A percentile compares a stretch with the other conserved stretches of the same genome.
phyloP scores from a whole-genome alignment of 2,113 vertebrate species.

The Perca fluviatilis region DNA sequence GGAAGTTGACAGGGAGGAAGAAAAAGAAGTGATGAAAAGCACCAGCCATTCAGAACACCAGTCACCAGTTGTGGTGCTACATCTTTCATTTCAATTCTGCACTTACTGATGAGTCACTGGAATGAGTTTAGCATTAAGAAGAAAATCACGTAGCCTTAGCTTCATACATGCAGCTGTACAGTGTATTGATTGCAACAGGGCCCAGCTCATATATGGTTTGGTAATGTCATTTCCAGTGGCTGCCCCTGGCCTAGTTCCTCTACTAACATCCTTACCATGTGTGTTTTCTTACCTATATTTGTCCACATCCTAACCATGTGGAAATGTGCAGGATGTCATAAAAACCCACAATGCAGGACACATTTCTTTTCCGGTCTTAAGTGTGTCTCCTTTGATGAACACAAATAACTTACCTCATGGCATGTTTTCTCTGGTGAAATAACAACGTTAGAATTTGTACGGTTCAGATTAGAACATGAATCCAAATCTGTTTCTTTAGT shows the following conservation, averaged over 20 bases:
- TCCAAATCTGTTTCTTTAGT: not conserved
- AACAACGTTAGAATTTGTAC: not conserved
- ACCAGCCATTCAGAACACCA: not conserved
- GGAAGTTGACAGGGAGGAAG: conserved; percentile 53
- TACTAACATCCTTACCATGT: not conserved
- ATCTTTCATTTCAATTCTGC: conserved; percentile 17
- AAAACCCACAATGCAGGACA: not conserved
- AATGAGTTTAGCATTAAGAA: not conserved
- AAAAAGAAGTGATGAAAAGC: conserved; percentile 50
- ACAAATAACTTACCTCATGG: not conserved
- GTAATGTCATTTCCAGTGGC: not conserved
- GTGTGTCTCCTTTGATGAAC: not conserved
- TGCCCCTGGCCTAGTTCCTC: conserved; percentile 1
- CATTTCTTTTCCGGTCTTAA: not conserved
- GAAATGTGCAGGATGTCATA: not conserved
- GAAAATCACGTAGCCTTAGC: not conserved
- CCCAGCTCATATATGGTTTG: not conserved
- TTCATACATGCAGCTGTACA: conserved; percentile 10
- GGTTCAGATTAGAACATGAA: not conserved
- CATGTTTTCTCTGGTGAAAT: not conserved
- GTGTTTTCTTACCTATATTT: not conserved
- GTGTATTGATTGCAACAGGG: conserved; percentile 16
- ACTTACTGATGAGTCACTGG: conserved; percentile 1
- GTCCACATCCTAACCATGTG: not conserved
- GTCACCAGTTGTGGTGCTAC: conserved; percentile 18